Percentiles rank a stretch among this genome's conserved stretches.
Evolutionary conservation across 2,888 invertebrate genomes (phyloP).

Genomic region (Leptopilina syphax): DNA sequence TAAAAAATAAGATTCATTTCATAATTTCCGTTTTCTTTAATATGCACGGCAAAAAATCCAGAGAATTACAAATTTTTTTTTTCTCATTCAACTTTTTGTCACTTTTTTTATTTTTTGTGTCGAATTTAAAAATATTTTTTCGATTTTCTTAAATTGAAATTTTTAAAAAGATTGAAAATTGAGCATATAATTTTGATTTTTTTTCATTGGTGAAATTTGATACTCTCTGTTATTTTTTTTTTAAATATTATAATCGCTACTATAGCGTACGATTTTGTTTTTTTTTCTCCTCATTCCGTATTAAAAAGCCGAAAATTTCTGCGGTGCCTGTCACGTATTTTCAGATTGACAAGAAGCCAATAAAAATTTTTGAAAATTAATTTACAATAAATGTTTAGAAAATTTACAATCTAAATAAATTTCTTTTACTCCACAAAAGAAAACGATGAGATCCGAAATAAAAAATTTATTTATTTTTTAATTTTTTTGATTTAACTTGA

Average conservation of each 20-base stretch:
- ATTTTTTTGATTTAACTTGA: constrained; percentile 19
- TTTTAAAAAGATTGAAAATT: too few species aligned
- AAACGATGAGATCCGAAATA: constrained; percentile 5
- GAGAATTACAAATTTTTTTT: neutral
- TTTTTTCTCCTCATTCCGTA: constrained; percentile 59
- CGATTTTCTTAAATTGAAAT: too few species aligned
- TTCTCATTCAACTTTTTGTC: too few species aligned
- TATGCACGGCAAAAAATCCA: neutral
- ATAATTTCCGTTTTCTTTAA: neutral
- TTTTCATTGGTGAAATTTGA: neutral
- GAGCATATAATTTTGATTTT: constrained; percentile 12
- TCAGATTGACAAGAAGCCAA: constrained; percentile 34
- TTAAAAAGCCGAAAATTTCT: constrained; percentile 59
- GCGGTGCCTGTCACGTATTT: constrained; percentile 60
- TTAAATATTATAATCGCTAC: constrained; percentile 51
- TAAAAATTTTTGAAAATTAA: constrained; percentile 4
- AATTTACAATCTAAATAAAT: constrained; percentile 16
- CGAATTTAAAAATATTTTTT: too few species aligned
- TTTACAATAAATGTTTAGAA: constrained; percentile 4
- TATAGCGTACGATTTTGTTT: constrained; percentile 50
- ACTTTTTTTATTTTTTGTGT: constrained; percentile 24
- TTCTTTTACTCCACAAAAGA: neutral
- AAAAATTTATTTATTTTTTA: neutral
- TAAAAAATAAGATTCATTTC: neutral
- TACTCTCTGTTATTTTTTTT: constrained; percentile 28